Base-by-base conservation (phyloP, 2,888 invertebrate species). In the Zele albiditarsus region DNA sequence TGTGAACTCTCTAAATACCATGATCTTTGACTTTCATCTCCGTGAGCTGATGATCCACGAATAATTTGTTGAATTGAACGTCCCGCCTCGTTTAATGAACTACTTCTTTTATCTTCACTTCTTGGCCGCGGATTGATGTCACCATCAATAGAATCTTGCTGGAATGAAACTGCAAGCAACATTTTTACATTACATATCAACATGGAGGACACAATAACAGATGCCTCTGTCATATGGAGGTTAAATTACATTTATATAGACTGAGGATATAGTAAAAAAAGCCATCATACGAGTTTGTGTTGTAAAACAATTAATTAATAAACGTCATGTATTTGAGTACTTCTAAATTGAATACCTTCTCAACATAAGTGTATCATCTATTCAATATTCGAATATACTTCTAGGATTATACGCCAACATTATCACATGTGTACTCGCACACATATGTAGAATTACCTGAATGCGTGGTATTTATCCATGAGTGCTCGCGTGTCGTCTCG, bases 131-230 rank as follows among this genome's bases (percentile, higher is more conserved):
- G 46, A 42, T 62, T 42, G 3, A 83, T 79, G 31, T 86, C 87
- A 38, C 80, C 77, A 31, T 86, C 87, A 66, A 86, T 82, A 0
- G 88, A 88, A 49, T 87, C 84, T 71, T 84, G 87, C 77, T 89
- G 89, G 75, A 89, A 89, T 6, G 89, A 89, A 71, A 89, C 89
- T 89, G 73, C 5, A 49, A 71, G 71, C 69, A 31, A 25, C n/a
- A 70, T 42, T 67, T 66, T 12, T 8, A 1, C 8, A n/a, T n/a
- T n/a, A n/a, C n/a, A n/a, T n/a, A n/a, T n/a, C n/a, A n/a, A n/a
- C n/a, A n/a, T n/a, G n/a, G n/a, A n/a, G n/a, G n/a, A n/a, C n/a
- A n/a, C n/a, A n/a, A n/a, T n/a, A n/a, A n/a, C n/a, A n/a, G n/a
- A n/a, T n/a, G n/a, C n/a, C n/a, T n/a, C n/a, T n/a, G n/a, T n/a